Conservation (phyloP, 2,888 invertebrate genomes). For the Neoascia interrupta region DNA sequence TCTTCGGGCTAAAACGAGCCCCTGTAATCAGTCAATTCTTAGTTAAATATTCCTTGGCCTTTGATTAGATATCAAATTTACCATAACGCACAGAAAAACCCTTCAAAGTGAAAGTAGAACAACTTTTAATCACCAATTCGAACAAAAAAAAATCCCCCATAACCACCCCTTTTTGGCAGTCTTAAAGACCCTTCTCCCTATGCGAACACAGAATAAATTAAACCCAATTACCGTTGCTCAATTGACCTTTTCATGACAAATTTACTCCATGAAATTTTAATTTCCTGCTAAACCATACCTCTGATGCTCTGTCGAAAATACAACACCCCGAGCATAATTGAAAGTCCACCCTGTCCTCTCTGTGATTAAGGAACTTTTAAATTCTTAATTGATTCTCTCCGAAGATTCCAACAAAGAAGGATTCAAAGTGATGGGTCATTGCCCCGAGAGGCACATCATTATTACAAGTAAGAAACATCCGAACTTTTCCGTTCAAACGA, state of each 20-base stretch:
- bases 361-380: constrained; percentile 67
- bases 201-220: constrained; percentile 63
- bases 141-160: constrained; percentile 22
- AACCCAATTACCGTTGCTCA: constrained; percentile 66
- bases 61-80: constrained; percentile 58
- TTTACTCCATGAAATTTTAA: constrained; percentile 70
- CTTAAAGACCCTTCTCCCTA: constrained; percentile 37
- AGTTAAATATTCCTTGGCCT: constrained; percentile 30
- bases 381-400: constrained; percentile 67
- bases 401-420: constrained; percentile 35
- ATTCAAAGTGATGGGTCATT: constrained; percentile 12
- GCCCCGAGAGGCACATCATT: constrained; percentile 18
- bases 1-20: too few species aligned
- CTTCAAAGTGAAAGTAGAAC: constrained; percentile 25
- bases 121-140: constrained; percentile 31
- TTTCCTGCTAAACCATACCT: constrained; percentile 63
- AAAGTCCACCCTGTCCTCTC: constrained; percentile 44
- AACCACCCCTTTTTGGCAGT: constrained; percentile 30
- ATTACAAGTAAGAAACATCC: constrained; percentile 13
- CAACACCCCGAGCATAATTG: constrained; percentile 49
- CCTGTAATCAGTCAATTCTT: too few species aligned
- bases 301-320: constrained; percentile 18
- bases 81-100: constrained; percentile 31
- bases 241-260: constrained; percentile 70
- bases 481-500: constrained; percentile 11